phyloP scores from a whole-genome alignment of 2,797 vertebrate genomes.

The Cyclopterus lumpus region DNA sequence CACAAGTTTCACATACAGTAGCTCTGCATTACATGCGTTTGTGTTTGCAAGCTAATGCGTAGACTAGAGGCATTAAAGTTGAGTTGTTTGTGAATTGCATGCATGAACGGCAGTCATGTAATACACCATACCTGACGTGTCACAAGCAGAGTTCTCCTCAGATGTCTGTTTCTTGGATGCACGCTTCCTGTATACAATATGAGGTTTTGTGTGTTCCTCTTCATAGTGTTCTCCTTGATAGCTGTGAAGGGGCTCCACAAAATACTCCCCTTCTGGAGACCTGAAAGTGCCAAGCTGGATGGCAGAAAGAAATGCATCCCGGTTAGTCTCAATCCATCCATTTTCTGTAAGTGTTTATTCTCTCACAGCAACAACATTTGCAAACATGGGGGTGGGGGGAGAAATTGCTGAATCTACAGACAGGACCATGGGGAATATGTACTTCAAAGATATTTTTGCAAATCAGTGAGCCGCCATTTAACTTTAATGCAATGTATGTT shows the following conservation, averaged over 20 bases:
- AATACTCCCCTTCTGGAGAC: slow-evolving; percentile 96
- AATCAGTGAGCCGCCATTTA: neutral
- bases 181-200: slow-evolving; percentile 92
- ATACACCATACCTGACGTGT: slow-evolving; percentile 89
- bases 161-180: slow-evolving; percentile 76
- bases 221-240: slow-evolving; percentile 89
- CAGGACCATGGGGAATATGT: neutral
- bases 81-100: slow-evolving; percentile 7
- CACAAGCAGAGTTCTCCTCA: slow-evolving; percentile 82
- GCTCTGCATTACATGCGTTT: neutral
- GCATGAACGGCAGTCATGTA: too few relatives aligned
- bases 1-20: neutral
- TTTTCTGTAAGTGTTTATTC: slow-evolving; percentile 10
- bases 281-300: slow-evolving; percentile 96
- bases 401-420: slow-evolving; percentile 10
- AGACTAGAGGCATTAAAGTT: neutral
- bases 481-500: slow-evolving; percentile 8
- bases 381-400: slow-evolving; percentile 7
- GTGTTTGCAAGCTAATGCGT: neutral
- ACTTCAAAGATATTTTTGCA: slow-evolving; percentile 7
- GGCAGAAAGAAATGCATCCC: slow-evolving; percentile 32
- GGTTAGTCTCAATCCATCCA: slow-evolving; percentile 50
- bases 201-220: slow-evolving; percentile 97
- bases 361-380: slow-evolving; percentile 3
- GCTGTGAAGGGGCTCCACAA: slow-evolving; percentile 94